Evolutionary conservation across 2,113 vertebrate species (phyloP).

Genomic region (Cygnus buccinator): DNA sequence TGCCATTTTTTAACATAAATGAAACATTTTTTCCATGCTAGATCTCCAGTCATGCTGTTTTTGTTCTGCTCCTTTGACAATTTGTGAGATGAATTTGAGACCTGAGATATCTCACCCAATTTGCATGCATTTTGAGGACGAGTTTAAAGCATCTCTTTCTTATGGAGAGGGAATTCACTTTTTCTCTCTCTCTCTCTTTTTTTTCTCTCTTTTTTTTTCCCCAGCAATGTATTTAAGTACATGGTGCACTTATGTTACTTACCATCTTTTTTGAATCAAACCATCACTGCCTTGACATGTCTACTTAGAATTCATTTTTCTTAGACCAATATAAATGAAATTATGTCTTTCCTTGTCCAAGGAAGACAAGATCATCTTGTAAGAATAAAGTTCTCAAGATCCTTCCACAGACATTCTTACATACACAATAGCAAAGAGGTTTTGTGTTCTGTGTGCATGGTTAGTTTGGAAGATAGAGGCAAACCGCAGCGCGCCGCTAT

Average conservation of each 20-base stretch:
- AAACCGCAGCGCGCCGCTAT: neutral
- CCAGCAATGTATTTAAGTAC: neutral
- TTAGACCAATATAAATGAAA: neutral
- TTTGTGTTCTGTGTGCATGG: neutral
- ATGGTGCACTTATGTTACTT: neutral
- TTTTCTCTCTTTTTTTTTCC: fast-evolving
- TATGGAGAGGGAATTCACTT: neutral
- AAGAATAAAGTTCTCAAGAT: neutral
- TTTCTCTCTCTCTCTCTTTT: too few relatives aligned
- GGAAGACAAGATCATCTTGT: neutral
- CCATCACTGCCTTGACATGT: neutral
- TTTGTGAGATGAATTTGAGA: neutral
- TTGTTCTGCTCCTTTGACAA: neutral
- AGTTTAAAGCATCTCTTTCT: neutral
- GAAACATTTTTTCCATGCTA: neutral
- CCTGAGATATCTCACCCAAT: neutral
- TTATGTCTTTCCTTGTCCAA: neutral
- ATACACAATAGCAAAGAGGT: neutral
- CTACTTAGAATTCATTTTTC: slow-evolving; percentile 1
- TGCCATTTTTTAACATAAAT: neutral
- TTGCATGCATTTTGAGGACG: neutral
- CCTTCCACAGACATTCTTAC: neutral
- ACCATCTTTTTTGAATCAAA: neutral
- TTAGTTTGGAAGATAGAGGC: neutral
- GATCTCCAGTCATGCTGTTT: neutral